Conservation (phyloP, 2,888 invertebrate species). For the Cephus pulcher region DNA sequence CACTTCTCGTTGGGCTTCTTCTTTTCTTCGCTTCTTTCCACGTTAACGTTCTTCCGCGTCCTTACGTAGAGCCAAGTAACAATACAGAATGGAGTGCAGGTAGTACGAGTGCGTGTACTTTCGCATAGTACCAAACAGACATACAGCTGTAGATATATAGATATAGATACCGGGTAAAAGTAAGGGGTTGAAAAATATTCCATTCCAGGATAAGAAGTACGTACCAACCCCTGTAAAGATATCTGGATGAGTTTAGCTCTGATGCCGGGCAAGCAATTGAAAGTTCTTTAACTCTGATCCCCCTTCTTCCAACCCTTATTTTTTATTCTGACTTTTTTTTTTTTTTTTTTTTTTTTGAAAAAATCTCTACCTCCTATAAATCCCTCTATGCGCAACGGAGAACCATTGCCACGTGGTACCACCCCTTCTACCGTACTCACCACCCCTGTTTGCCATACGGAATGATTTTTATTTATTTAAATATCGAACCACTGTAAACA, state of each 20-base stretch:
- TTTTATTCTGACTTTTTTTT: neutral
- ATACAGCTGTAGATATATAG: no score
- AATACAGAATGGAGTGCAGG: neutral
- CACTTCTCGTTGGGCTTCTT: neutral
- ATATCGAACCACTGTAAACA: neutral
- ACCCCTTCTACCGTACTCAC: no score
- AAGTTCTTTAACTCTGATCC: constrained; percentile 24
- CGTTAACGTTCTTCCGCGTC: neutral
- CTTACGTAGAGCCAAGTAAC: neutral
- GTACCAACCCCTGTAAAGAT: constrained; percentile 31
- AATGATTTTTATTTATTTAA: neutral
- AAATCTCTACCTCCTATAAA: neutral
- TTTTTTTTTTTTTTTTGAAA: neutral
- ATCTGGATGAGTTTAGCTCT: constrained; percentile 36
- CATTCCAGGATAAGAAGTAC: neutral
- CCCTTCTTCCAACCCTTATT: constrained; percentile 25
- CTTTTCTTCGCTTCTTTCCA: neutral
- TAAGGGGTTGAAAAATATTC: neutral
- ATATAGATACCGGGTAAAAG: neutral
- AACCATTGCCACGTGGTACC: no score
- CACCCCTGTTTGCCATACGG: neutral
- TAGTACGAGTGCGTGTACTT: neutral
- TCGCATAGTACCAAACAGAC: neutral
- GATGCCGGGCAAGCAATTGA: constrained; percentile 37
- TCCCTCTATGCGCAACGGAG: no score